A percentile compares a stretch with the other conserved stretches of the same genome.
phyloP scores from a whole-genome alignment of 2,113 vertebrate genomes.

The Himantopus leucocephalus region DNA sequence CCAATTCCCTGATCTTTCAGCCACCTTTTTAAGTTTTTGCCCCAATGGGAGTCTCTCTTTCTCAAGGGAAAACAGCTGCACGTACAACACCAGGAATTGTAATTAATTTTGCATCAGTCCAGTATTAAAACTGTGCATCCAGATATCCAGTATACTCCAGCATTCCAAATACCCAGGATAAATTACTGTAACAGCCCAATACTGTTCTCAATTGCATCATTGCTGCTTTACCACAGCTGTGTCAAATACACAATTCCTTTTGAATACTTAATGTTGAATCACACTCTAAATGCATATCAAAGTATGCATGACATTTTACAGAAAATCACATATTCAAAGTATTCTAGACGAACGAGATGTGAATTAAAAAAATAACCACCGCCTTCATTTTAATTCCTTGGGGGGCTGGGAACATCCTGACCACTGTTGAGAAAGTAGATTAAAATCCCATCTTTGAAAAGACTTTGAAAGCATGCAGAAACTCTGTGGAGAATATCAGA shows the following conservation, averaged over 20 bases:
- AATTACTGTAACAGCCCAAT: not conserved
- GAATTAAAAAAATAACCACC: not conserved
- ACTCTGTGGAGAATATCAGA: not conserved
- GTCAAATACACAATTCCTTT: not conserved
- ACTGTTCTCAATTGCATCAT: not conserved
- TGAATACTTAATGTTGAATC: not conserved
- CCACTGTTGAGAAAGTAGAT: not conserved
- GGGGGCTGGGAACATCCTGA: not conserved
- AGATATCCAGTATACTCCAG: not conserved
- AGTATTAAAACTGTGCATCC: not conserved
- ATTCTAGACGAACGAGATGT: not conserved
- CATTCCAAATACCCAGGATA: not conserved
- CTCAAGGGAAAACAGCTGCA: not conserved
- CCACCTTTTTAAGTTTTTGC: not conserved
- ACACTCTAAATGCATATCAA: not conserved
- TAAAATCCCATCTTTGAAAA: not conserved
- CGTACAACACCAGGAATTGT: not conserved
- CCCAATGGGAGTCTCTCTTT: not conserved
- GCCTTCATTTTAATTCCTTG: not conserved
- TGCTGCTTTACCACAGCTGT: not conserved
- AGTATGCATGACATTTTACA: not conserved
- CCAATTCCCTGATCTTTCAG: not conserved
- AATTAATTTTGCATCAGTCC: not conserved
- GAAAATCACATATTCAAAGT: not conserved
- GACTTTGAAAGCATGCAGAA: not conserved